Base-by-base conservation (phyloP, 2,888 invertebrate genomes). In the Romanomermis culicivorax region DNA sequence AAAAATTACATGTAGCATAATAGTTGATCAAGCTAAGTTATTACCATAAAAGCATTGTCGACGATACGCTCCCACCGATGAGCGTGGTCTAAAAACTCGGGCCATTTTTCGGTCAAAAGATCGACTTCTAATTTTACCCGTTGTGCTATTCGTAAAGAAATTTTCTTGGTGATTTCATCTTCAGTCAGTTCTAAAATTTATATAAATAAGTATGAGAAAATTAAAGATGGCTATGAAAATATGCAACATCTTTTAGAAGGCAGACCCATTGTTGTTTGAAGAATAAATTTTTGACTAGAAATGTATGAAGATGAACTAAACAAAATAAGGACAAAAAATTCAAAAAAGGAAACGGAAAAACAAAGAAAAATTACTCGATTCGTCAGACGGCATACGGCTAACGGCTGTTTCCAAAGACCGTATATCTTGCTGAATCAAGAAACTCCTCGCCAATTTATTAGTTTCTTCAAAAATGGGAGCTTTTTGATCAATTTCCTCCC, bases 41-140 rank as follows among this genome's bases (percentile, higher is more conserved):
- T 61, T 58, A 71, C 72, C 64, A 67, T 65, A n/a, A 67, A 59
- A n/a, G 69, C 68, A 57, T 72, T 69, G 55, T 70, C 71, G 26
- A 72, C 59, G 47, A 65, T 61, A 43, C 63, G 61, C 58, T 70
- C 68, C 66, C 71, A 89, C 83, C 71, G 85, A 82, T 70, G 84
- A 78, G 75, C 86, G 82, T 62, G 61, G 56, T 68, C 66, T 68
- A 89, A 84, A 61, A 93, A 77, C 59, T 81, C 80, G 73, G 85
- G 85, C 91, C 91, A 93, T 74, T 87, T 86, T 74, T 87, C 86
- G 4, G 87, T 86, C 63, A 95, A 77, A 75, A 88, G 87, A 65
- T 82, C 83, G 61, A 91, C 83, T 75, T 95, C 91, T 50, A 87
- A 78, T 48, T 88, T 77, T 70, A 95, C 85, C 72, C 87, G 86